A percentile compares a stretch with the other conserved stretches of the same genome.
These are phyloP conservation scores for Dasypolia templi DNA, from an alignment of 2,888 invertebrate species.

Conservation along the genomic window DNA sequence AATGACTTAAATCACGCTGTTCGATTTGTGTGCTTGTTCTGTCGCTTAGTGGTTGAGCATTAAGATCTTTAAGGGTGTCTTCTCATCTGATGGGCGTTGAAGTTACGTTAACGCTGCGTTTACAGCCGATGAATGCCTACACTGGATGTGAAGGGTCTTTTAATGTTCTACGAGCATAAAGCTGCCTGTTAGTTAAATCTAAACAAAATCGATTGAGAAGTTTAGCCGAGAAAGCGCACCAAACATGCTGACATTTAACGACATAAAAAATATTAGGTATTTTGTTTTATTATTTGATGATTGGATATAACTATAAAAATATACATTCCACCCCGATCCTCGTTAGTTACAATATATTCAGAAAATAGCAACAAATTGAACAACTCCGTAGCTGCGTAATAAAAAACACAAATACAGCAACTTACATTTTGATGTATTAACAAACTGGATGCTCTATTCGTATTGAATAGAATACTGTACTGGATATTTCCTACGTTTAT, in stretches of 20 bases:
- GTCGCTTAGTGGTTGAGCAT: not conserved
- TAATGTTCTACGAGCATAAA: not conserved
- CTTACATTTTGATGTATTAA: conserved; percentile 5
- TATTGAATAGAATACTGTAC: no score
- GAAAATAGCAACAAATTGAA: conserved; percentile 18
- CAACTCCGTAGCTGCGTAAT: not conserved
- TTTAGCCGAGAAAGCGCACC: not conserved
- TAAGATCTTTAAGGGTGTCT: not conserved
- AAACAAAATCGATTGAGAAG: not conserved
- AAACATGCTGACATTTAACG: not conserved
- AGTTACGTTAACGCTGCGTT: not conserved
- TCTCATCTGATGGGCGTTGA: not conserved
- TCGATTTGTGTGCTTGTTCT: not conserved
- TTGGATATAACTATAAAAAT: conserved; percentile 11
- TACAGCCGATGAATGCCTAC: not conserved
- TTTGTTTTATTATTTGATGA: not conserved
- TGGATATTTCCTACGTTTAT: not conserved
- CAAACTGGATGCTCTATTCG: not conserved
- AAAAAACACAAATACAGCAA: not conserved
- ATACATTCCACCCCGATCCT: conserved; percentile 7
- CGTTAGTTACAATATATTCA: conserved; percentile 1
- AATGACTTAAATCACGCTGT: not conserved
- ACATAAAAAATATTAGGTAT: not conserved
- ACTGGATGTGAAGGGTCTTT: not conserved
- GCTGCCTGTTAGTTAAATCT: not conserved